phyloP scores from a whole-genome alignment of 2,888 invertebrate species.

The Copidosoma aretas region DNA sequence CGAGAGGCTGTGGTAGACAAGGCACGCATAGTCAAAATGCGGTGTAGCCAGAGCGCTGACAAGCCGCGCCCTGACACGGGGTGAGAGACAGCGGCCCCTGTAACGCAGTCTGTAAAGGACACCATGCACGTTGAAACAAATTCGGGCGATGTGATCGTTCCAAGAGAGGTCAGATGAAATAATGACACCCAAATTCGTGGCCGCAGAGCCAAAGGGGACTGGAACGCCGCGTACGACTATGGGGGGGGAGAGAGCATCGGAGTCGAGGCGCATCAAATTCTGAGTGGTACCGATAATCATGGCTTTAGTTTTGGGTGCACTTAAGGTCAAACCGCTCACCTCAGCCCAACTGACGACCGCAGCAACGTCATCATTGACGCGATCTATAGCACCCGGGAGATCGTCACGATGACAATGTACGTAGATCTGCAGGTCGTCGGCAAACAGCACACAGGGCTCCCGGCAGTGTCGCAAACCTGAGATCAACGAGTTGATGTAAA shows the following conservation, averaged over 20 bases:
- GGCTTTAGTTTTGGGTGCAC: not conserved
- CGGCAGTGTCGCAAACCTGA: not conserved
- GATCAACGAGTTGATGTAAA: not conserved
- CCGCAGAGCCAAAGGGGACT: not conserved
- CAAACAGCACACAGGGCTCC: not conserved
- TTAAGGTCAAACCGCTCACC: not conserved
- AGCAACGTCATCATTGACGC: not conserved
- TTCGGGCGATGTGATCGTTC: not conserved
- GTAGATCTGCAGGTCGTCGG: not conserved
- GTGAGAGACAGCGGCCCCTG: not conserved
- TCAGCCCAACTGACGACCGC: not conserved
- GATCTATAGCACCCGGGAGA: not conserved
- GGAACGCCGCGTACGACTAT: not conserved
- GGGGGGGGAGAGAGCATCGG: too few species aligned
- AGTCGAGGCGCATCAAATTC: not conserved
- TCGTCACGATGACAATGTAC: not conserved
- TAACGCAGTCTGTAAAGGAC: not conserved
- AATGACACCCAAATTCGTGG: not conserved
- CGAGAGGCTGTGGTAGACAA: not conserved
- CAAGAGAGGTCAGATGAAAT: not conserved
- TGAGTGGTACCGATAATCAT: not conserved
- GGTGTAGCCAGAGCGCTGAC: not conserved
- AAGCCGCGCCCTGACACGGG: not conserved
- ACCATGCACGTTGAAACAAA: not conserved
- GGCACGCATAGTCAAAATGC: conserved; percentile 14